Percentiles rank a stretch among this genome's conserved stretches.
Evolutionary conservation across 2,888 invertebrate species (phyloP).

Genomic region (Odontothrips loti): DNA sequence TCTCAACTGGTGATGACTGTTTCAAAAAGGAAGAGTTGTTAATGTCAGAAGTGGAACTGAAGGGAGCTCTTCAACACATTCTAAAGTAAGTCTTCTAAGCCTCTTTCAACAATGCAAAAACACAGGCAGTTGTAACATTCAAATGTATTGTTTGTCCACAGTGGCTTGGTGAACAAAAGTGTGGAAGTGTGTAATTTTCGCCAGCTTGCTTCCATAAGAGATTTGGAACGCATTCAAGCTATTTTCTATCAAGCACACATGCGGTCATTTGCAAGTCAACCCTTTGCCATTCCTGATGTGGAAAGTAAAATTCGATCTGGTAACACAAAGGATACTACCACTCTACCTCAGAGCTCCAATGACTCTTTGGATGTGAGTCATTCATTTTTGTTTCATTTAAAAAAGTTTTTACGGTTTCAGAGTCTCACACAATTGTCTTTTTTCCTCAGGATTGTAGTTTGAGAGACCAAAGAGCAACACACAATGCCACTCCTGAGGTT

Average conservation of each 20-base stretch:
- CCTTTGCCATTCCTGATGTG: conserved; percentile 44
- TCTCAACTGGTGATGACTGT: not conserved
- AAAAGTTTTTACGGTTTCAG: not conserved
- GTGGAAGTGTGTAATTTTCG: conserved; percentile 49
- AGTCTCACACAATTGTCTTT: not conserved
- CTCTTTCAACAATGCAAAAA: not conserved
- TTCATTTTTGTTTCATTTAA: not conserved
- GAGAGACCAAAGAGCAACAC: not conserved
- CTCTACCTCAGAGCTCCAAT: not conserved
- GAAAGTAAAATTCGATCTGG: conserved; percentile 41
- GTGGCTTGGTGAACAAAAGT: conserved; percentile 48
- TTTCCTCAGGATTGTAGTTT: conserved; percentile 23
- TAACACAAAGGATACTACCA: not conserved
- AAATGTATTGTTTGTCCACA: conserved; percentile 30
- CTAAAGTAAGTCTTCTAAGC: conserved; percentile 42
- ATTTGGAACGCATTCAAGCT: conserved; percentile 49
- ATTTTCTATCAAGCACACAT: conserved; percentile 41
- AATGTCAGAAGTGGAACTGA: conserved; percentile 36
- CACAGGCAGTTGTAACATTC: not conserved
- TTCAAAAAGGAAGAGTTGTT: conserved; percentile 36
- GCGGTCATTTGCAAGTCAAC: conserved; percentile 46
- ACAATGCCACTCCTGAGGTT: not conserved
- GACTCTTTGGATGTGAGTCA: not conserved
- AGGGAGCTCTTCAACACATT: conserved; percentile 44
- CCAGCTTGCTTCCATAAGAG: conserved; percentile 48